Percentiles rank a stretch among this genome's conserved stretches.
Evolutionary conservation across 2,888 invertebrate species (phyloP).

Genomic region (Atherix ibis): DNA sequence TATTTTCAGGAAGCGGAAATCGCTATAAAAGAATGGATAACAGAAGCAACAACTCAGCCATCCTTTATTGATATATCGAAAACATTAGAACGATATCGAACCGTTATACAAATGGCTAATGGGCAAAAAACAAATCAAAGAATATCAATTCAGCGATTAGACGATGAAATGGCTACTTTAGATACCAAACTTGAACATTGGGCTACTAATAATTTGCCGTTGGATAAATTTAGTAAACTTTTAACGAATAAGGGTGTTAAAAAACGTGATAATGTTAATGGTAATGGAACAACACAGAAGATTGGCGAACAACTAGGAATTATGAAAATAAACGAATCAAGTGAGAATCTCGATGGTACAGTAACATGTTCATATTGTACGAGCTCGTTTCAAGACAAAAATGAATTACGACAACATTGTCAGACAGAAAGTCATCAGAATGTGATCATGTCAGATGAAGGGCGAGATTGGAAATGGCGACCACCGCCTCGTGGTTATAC

Average conservation of each 20-base stretch:
- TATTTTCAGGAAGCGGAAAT: slow-evolving; percentile 37
- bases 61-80: slow-evolving; percentile 36
- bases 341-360: slow-evolving; percentile 18
- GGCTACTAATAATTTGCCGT: slow-evolving; percentile 31
- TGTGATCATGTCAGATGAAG: slow-evolving; percentile 52
- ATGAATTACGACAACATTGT: slow-evolving; percentile 41
- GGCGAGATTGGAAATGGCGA: slow-evolving; percentile 50
- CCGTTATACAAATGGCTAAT: slow-evolving; percentile 34
- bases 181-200: slow-evolving; percentile 34
- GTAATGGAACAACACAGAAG: slow-evolving; percentile 11
- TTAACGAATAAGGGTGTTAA: slow-evolving; percentile 27
- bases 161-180: slow-evolving; percentile 33
- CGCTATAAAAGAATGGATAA: slow-evolving; percentile 40
- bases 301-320: slow-evolving; percentile 6
- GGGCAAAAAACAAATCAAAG: slow-evolving; percentile 28
- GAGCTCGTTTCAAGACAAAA: slow-evolving; percentile 37
- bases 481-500: slow-evolving; percentile 53
- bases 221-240: slow-evolving; percentile 30
- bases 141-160: slow-evolving; percentile 28
- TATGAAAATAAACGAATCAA: slow-evolving; percentile 10
- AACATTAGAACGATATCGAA: slow-evolving; percentile 37
- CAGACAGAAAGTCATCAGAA: slow-evolving; percentile 46
- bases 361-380: slow-evolving; percentile 41
- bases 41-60: slow-evolving; percentile 27
- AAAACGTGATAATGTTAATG: slow-evolving; percentile 14